Evolutionary conservation across 2,797 vertebrate species (phyloP), one percentile per base, ranked within the genome.

Genomic region (Xiphophorus birchmanni): DNA sequence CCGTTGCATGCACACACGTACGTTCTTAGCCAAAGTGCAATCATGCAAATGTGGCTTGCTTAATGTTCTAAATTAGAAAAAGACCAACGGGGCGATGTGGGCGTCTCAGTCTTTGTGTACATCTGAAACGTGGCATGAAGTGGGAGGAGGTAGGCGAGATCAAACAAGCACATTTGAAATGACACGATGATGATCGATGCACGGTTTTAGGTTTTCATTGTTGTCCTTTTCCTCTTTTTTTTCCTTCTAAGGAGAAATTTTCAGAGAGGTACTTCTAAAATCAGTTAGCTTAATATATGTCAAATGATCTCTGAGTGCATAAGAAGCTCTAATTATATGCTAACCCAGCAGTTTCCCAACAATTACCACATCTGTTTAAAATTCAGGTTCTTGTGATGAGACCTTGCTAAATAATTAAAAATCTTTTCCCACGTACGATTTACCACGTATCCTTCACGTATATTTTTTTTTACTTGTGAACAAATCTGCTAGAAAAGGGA

Each of bases 11-110:
- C 37, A 48, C 44, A 35, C 44, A 74, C 29, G 52, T 44, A 42
- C 65, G 12, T 40, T 23, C n/a, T 71, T 54, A 60, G 77, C 75
- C 63, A 79, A 82, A 67, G 65, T 73, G 63, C 79, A 87, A 54
- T 85, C 81, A 80, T 86, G 82, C 56, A 85, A 86, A 90, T 45
- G 18, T 81, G 74, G 56, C 60, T 77, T 75, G 73, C 71, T 69
- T 86, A 17, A 78, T 87, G 75, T 84, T 87, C 37, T 73, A 78
- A 82, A 78, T 80, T 73, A 76, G 72, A 83, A 69, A 73, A 78
- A 9, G 47, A 75, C n/a, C 56, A 79, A n/a, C 73, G 75, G 47
- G 75, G 69, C 67, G 47, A 32, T 18, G 77, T 82, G 76, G 80
- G 79, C 29, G 32, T 80, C 76, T 12, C 13, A 75, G 65, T 79